A percentile compares a stretch with the other conserved stretches of the same genome.
Evolutionary conservation across 2,113 vertebrate species (phyloP).

Genomic region (Erpornis zantholeuca): DNA sequence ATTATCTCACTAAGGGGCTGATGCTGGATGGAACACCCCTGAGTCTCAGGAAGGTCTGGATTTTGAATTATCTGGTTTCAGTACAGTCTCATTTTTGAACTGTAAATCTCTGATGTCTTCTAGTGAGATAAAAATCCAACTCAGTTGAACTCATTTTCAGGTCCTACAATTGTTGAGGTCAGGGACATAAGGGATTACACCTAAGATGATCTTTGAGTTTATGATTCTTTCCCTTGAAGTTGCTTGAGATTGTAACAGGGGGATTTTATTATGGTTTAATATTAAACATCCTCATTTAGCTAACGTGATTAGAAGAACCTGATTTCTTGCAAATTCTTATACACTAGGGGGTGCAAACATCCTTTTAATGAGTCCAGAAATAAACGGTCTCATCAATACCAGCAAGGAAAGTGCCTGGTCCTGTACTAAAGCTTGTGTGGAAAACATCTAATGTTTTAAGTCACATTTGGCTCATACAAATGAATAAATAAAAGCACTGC

Average conservation of each 20-base stretch:
- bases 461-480: background rate
- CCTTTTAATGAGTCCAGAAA: constrained; percentile 19
- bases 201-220: background rate
- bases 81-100: background rate
- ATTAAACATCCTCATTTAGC: background rate
- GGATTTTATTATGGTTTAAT: background rate
- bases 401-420: background rate
- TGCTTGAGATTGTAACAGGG: background rate
- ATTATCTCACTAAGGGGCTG: background rate
- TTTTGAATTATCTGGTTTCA: background rate
- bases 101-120: background rate
- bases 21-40: background rate
- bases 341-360: constrained; percentile 68
- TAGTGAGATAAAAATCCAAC: background rate
- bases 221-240: background rate
- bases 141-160: background rate
- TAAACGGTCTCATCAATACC: background rate
- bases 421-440: background rate
- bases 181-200: background rate
- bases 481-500: background rate
- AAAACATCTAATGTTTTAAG: background rate
- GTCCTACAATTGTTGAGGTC: background rate
- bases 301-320: background rate
- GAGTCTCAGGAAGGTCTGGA: background rate
- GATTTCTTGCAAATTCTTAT: background rate